phyloP scores from a whole-genome alignment of 1,140 invertebrate species.

The Glomeris maerens region DNA sequence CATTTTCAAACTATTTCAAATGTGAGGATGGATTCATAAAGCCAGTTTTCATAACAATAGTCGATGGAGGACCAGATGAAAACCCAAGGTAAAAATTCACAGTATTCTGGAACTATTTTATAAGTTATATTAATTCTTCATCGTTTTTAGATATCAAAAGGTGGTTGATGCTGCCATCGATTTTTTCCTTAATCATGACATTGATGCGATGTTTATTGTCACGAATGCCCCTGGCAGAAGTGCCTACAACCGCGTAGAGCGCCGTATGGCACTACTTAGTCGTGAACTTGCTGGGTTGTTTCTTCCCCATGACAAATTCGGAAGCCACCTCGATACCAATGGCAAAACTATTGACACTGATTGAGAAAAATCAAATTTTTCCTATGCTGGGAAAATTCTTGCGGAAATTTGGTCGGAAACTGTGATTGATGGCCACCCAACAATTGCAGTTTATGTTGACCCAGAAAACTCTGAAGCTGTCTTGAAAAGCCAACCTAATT shows the following conservation, averaged over 20 bases:
- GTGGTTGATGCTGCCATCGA: slow-evolving; percentile 26
- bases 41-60: slow-evolving; percentile 28
- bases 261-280: slow-evolving; percentile 31
- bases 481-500: neutral
- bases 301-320: slow-evolving; percentile 28
- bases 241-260: slow-evolving; percentile 27
- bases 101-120: too few relatives aligned
- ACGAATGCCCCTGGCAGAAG: slow-evolving; percentile 31
- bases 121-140: too few relatives aligned
- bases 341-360: slow-evolving; percentile 26
- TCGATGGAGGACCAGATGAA: too few relatives aligned
- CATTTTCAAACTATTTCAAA: too few relatives aligned
- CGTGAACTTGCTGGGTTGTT: slow-evolving; percentile 28
- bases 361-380: slow-evolving; percentile 27
- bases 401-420: slow-evolving; percentile 23
- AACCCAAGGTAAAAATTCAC: too few relatives aligned
- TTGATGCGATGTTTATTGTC: slow-evolving; percentile 31
- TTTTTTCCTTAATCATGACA: slow-evolving; percentile 27
- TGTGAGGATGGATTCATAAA: slow-evolving; percentile 22
- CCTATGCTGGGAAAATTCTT: slow-evolving; percentile 23
- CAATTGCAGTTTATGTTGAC: slow-evolving; percentile 24
- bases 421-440: slow-evolving; percentile 21
- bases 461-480: slow-evolving; percentile 1
- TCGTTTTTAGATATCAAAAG: too few relatives aligned
- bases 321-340: slow-evolving; percentile 27